These are phyloP conservation scores for Hippocampus kuda DNA, from an alignment of 2,797 vertebrate species.

Conservation along the genomic window DNA sequence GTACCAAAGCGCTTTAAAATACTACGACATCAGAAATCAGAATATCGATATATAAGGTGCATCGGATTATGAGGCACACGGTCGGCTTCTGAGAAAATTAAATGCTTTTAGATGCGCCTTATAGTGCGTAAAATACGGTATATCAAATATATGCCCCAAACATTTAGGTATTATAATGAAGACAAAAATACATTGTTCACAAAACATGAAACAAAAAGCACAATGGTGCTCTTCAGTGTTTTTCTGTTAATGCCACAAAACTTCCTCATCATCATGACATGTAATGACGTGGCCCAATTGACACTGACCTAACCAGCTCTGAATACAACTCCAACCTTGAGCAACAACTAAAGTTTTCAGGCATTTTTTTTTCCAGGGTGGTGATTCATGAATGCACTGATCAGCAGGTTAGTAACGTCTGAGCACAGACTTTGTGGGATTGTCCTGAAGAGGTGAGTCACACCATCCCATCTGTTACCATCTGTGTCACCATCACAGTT, in stretches of 20 bases:
- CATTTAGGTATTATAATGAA: no score
- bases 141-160: no score
- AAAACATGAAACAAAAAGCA: no score
- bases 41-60: no score
- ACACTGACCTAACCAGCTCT: not conserved
- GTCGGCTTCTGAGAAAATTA: no score
- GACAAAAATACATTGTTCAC: no score
- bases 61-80: no score
- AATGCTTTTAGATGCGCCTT: no score
- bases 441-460: conserved; percentile 20
- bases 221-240: not conserved
- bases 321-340: not conserved
- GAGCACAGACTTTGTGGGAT: conserved; percentile 5
- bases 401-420: conserved; percentile 12
- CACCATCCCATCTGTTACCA: not conserved
- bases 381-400: not conserved
- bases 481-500: conserved; percentile 12
- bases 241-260: not conserved
- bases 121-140: no score
- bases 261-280: not conserved
- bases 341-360: not conserved
- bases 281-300: not conserved
- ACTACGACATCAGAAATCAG: no score
- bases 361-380: not conserved
- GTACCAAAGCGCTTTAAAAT: no score